These are phyloP conservation scores for Sylvia borin DNA, from an alignment of 2,797 vertebrate genomes.

Conservation along the genomic window DNA sequence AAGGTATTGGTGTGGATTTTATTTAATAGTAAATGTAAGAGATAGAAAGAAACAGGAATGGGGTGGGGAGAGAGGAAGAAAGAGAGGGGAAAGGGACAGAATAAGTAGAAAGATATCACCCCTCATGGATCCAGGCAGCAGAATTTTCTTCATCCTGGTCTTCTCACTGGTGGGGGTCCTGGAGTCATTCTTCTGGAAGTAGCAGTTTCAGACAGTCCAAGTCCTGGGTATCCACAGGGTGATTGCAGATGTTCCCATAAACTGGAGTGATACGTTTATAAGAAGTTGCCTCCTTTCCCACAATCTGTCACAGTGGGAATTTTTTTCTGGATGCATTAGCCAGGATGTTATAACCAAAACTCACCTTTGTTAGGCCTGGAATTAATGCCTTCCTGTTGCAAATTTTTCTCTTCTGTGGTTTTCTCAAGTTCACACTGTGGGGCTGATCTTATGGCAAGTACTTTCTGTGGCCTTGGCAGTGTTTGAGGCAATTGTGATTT, in stretches of 20 bases:
- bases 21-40: neutral
- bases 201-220: no score
- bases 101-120: neutral
- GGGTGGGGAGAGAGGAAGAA: neutral
- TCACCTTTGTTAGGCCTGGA: neutral
- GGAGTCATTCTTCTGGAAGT: neutral
- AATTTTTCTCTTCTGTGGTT: neutral
- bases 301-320: neutral
- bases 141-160: neutral
- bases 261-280: accelerated
- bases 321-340: neutral
- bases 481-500: neutral
- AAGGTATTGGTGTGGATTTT: neutral
- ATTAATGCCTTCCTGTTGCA: neutral
- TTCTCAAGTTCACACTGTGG: neutral
- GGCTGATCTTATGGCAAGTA: neutral
- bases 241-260: neutral
- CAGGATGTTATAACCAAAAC: neutral
- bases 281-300: neutral
- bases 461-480: neutral
- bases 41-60: neutral
- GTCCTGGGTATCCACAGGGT: neutral
- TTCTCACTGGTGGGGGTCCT: neutral
- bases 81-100: no score
- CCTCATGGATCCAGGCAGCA: neutral